phyloP scores from a whole-genome alignment of 1,140 invertebrate species.

The Eufriesea mexicana region DNA sequence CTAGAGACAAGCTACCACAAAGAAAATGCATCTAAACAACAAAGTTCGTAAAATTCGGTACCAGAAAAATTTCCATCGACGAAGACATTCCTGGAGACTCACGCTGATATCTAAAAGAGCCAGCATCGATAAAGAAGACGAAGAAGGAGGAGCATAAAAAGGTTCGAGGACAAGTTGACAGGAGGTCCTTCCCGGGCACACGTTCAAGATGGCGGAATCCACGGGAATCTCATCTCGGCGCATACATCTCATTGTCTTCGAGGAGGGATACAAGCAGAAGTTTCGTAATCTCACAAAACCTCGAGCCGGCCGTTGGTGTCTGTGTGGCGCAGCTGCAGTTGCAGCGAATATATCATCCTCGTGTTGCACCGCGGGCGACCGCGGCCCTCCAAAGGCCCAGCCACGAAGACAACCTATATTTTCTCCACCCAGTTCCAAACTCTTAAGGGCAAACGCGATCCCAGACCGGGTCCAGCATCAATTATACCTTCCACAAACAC shows the following conservation, averaged over 20 bases:
- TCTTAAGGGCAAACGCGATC: slow-evolving; percentile 76
- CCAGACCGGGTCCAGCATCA: slow-evolving; percentile 73
- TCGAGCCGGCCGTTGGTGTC: slow-evolving; percentile 42
- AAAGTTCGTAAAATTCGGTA: not conserved
- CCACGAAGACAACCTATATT: slow-evolving; percentile 81
- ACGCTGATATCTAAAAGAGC: not conserved
- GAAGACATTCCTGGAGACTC: not conserved
- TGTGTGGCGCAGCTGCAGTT: slow-evolving; percentile 77
- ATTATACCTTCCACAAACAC: slow-evolving; percentile 80
- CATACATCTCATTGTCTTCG: slow-evolving; percentile 57
- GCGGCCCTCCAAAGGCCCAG: slow-evolving; percentile 72
- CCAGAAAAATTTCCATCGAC: not conserved
- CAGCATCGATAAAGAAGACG: not conserved
- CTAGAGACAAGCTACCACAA: too few species aligned
- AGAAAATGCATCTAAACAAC: too few species aligned
- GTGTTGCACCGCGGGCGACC: slow-evolving; percentile 81
- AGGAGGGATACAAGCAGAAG: slow-evolving; percentile 15
- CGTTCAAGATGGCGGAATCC: slow-evolving; percentile 22
- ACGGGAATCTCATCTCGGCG: slow-evolving; percentile 27
- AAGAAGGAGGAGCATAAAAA: not conserved
- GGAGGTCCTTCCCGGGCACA: not conserved
- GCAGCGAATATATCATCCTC: slow-evolving; percentile 81
- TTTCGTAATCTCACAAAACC: slow-evolving; percentile 64
- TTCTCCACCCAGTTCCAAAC: slow-evolving; percentile 80
- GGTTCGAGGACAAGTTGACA: slow-evolving; percentile 9